Evolutionary conservation across 2,888 invertebrate genomes (phyloP), one percentile per base, ranked within the genome.

Genomic region (Dendrolimus pini): DNA sequence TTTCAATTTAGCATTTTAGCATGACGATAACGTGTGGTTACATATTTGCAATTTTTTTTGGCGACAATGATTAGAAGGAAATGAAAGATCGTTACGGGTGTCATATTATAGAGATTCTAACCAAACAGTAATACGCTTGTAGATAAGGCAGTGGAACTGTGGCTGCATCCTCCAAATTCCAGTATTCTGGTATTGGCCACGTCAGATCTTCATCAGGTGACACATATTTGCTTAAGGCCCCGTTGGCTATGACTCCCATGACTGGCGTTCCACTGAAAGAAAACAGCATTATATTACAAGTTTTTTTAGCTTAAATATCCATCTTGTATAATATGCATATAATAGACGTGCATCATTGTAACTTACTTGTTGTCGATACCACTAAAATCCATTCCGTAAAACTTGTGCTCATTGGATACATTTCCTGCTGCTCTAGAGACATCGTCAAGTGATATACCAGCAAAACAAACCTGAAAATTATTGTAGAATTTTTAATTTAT

Each of bases 151-250:
- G 92, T 0, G 96, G 95, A 1, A 95, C 92, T 0, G 95, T 94
- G 1, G 94, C 94, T 9, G 94, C 95, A 62, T 96, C 94, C 74
- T 93, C 92, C 41, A 95, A 74, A 1, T 90, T 89, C 94, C 94
- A 95, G 7, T 85, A 70, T 1, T 92, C 87, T 0, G 96, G 95
- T 2, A 96, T 85, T 10, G 92, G 85, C 95, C 95, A 96, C 1
- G 78, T 64, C 53, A 92, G 75, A 53, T 85, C 72, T 0, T 75
- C 72, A 65, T 93, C 91, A 9, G 91, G 91, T 59, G 85, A 80
- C 1, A 94, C 89, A 13, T 87, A 77, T 7, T 91, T 91, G 1
- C 93, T 92, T 53, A 94, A 68, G 7, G 93, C 90, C 42, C 92
- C 85, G 42, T 70, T 65, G 0, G 79, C 65, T 1, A 93, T 82